Conservation (phyloP, 2,797 vertebrate genomes). For the Muscicapa comitata region DNA sequence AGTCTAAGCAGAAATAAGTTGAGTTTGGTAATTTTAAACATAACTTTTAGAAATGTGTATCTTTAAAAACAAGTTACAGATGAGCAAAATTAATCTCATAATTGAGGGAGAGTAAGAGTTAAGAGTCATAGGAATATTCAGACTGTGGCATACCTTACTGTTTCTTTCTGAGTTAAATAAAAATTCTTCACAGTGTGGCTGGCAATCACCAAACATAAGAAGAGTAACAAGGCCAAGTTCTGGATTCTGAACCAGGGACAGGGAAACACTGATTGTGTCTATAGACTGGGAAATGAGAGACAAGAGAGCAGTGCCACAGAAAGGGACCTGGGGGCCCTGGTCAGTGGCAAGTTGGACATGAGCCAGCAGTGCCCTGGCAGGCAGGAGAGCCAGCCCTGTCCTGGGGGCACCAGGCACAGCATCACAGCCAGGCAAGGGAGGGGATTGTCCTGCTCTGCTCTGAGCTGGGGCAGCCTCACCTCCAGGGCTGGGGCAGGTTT, state of each 20-base stretch:
- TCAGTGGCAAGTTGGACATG: fast-evolving
- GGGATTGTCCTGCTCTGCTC: not conserved
- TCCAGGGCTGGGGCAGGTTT: fast-evolving
- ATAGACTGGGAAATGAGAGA: not conserved
- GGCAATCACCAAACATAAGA: not conserved
- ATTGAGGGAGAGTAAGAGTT: not conserved
- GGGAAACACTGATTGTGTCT: not conserved
- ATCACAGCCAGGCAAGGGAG: fast-evolving
- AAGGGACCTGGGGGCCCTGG: not conserved
- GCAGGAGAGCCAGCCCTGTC: fast-evolving
- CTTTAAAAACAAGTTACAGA: not conserved
- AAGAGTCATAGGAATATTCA: not conserved
- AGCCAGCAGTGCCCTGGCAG: not conserved
- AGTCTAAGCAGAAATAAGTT: not conserved
- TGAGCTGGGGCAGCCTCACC: fast-evolving
- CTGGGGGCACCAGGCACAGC: not conserved
- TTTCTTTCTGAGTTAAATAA: not conserved
- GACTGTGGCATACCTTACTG: not conserved
- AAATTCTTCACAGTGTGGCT: not conserved
- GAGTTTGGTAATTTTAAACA: not conserved
- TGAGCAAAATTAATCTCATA: not conserved
- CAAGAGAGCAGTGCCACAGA: not conserved
- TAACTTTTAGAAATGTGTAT: not conserved
- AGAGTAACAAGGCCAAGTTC: not conserved
- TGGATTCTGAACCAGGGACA: not conserved